A percentile compares a stretch with the other conserved stretches of the same genome.
Conservation (phyloP, 2,797 vertebrate genomes). For the Denticeps clupeoides region DNA sequence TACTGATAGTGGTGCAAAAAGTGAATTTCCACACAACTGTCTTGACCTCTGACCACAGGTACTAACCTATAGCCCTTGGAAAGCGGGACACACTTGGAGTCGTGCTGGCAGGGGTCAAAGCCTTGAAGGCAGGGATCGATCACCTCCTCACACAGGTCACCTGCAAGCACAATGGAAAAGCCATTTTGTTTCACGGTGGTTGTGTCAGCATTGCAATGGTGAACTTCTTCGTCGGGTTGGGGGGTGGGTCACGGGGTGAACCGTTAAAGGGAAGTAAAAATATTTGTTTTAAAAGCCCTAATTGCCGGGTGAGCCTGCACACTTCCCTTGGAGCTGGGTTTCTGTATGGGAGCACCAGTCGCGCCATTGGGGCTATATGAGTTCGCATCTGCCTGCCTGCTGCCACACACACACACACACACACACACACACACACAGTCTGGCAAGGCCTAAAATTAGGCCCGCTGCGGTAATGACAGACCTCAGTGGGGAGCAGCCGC, state of each 20-base stretch:
- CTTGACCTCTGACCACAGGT: conserved; percentile 4
- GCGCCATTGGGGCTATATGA: too few relatives aligned
- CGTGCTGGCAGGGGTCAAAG: conserved; percentile 83
- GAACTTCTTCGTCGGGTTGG: too few relatives aligned
- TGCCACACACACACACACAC: not conserved
- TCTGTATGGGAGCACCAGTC: too few relatives aligned
- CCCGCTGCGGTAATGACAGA: conserved; percentile 35
- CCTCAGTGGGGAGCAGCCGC: conserved; percentile 18
- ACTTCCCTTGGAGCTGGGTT: too few relatives aligned
- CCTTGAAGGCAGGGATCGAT: conserved; percentile 76
- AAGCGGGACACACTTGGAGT: conserved; percentile 80
- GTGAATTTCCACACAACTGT: too few relatives aligned
- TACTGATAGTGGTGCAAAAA: not conserved
- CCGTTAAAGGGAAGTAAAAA: not conserved
- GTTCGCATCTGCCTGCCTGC: too few relatives aligned
- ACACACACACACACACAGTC: not conserved
- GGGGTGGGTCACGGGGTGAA: not conserved
- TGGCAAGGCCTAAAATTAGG: conserved; percentile 27
- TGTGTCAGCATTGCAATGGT: too few relatives aligned
- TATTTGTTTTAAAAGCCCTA: conserved; percentile 16
- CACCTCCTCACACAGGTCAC: conserved; percentile 91
- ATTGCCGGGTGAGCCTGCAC: conserved; percentile 14
- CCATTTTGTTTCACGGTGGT: conserved; percentile 1
- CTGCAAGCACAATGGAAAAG: conserved; percentile 52
- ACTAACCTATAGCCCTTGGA: conserved; percentile 77